These are phyloP conservation scores for Saccostrea glomerata DNA, from an alignment of 1,140 invertebrate species.

Conservation along the genomic window DNA sequence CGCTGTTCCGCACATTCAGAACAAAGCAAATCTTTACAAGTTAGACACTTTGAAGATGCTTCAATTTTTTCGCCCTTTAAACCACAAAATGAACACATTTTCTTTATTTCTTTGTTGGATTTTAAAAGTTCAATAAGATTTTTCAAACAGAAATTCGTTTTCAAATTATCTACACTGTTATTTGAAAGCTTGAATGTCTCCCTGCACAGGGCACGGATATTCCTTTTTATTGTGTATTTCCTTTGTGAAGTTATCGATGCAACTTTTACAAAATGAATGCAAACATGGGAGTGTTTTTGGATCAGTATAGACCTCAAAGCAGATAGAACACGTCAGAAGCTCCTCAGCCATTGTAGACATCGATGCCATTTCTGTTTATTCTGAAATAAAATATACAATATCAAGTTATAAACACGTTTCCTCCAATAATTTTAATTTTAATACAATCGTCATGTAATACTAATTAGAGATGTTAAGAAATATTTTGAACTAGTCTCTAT, in stretches of 20 bases:
- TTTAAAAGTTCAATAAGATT: not conserved
- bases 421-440: too few relatives aligned
- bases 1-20: not conserved
- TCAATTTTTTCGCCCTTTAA: not conserved
- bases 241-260: not conserved
- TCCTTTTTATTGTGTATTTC: not conserved
- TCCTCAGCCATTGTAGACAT: conserved; percentile 4
- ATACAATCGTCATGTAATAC: too few relatives aligned
- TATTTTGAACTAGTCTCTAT: too few relatives aligned
- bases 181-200: not conserved
- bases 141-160: conserved; percentile 19
- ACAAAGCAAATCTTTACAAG: conserved; percentile 35
- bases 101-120: not conserved
- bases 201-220: not conserved
- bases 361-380: not conserved
- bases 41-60: not conserved
- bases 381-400: too few relatives aligned
- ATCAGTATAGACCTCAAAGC: conserved; percentile 10
- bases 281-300: conserved; percentile 16
- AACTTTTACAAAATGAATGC: conserved; percentile 22
- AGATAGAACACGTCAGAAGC: conserved; percentile 19
- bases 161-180: not conserved
- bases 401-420: too few relatives aligned
- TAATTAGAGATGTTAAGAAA: too few relatives aligned
- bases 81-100: not conserved